These are phyloP conservation scores for Trididemnum nubilum DNA, from an alignment of 23 tunicate species.

Conservation along the genomic window DNA sequence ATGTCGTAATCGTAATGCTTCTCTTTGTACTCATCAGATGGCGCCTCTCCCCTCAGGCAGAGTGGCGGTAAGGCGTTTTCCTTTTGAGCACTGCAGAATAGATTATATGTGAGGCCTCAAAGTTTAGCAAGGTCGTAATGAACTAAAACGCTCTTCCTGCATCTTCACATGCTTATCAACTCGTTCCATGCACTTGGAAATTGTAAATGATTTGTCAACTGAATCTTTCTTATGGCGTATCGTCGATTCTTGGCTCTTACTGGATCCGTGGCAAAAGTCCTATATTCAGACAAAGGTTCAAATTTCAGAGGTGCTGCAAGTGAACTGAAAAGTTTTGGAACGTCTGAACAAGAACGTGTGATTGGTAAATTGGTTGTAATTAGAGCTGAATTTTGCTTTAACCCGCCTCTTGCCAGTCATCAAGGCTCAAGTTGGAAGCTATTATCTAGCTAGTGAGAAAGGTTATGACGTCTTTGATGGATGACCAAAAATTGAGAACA, in stretches of 20 bases:
- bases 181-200: too few species aligned
- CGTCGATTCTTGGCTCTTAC: background rate
- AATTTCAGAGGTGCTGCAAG: too few species aligned
- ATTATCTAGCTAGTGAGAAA: background rate
- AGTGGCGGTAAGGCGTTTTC: conserved; percentile 10
- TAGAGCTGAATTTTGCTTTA: background rate
- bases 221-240: background rate
- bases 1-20: conserved; percentile 15
- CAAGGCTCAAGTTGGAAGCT: background rate
- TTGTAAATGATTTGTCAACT: background rate
- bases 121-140: conserved; percentile 5
- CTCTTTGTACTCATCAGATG: background rate
- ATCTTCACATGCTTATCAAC: background rate
- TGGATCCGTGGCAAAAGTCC: background rate
- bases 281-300: too few species aligned
- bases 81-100: conserved; percentile 13
- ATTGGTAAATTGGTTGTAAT: background rate
- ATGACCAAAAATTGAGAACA: too few species aligned
- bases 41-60: background rate
- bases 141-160: background rate
- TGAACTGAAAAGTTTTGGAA: background rate
- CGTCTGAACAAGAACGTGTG: background rate
- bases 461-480: background rate
- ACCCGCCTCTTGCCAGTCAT: background rate
- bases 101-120: conserved; percentile 17